Conservation (phyloP, 2,113 vertebrate genomes). For the Epinephelus fuscoguttatus region DNA sequence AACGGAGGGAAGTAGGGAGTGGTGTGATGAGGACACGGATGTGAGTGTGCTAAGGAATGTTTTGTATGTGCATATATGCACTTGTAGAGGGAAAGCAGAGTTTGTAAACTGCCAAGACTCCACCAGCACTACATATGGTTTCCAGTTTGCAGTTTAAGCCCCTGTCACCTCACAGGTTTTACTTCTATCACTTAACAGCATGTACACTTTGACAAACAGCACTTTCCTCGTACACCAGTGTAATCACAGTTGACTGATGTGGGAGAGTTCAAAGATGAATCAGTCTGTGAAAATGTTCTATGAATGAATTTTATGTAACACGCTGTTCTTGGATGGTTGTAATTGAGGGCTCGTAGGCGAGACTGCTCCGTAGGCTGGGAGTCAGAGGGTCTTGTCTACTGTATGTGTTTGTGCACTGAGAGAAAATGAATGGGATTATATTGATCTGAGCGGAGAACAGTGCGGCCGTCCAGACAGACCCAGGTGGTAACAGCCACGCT, state of each 20-base stretch:
- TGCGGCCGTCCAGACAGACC: conserved; percentile 38
- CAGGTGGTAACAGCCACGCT: conserved; percentile 48
- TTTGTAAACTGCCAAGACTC: background rate
- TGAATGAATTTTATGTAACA: conserved; percentile 68
- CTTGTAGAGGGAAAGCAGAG: conserved; percentile 15
- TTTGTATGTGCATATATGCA: conserved; percentile 7
- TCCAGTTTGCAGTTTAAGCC: background rate
- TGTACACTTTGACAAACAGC: conserved; percentile 1
- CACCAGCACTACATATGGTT: background rate
- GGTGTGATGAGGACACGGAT: conserved; percentile 38
- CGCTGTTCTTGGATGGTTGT: conserved; percentile 27
- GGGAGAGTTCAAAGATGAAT: conserved; percentile 55
- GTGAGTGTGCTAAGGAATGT: conserved; percentile 44
- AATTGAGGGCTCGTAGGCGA: conserved; percentile 53
- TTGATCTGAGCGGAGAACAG: conserved; percentile 54
- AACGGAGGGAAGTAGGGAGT: conserved; percentile 53
- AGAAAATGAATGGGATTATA: conserved; percentile 48
- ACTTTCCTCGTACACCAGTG: background rate
- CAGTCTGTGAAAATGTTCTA: conserved; percentile 36
- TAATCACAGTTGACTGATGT: conserved; percentile 36
- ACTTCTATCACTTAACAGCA: background rate
- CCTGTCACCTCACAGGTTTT: conserved; percentile 4
- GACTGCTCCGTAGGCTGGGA: conserved; percentile 40
- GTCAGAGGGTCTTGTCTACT: conserved; percentile 49
- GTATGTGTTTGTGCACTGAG: conserved; percentile 31